Base-by-base conservation (phyloP, 1,140 invertebrate species). In the Drosophila grimshawi region DNA sequence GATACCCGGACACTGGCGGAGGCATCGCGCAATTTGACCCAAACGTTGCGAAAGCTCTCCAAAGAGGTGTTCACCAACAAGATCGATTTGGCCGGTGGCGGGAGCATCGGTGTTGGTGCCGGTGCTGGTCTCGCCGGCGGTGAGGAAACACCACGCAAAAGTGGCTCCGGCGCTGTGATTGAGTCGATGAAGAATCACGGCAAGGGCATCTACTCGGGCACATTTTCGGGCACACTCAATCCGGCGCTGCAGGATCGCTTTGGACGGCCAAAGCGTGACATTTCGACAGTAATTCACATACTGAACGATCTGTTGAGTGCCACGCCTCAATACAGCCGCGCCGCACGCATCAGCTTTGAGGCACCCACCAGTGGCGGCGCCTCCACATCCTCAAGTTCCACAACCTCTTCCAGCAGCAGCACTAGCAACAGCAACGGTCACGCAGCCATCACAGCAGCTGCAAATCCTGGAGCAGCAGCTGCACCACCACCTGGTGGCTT, bases 261-360 rank as follows among this genome's bases (percentile, higher is more conserved):
- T 91, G 98, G 98, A 0, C 95, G 97, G 75, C 98, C 98, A 6
- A 97, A 97, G 81, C 94, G 97, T 11, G 97, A 98, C 93, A 98
- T 98, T 64, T 97, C 96, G 55, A 99, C 98, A 10, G 98, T 99
- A 59, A 97, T 98, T 65, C 97, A 98, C 92, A 98, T 99, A 92
- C 93, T 98, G 29, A 98, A 98, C 93, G 98, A 98, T 93, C 94
- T 99, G 72, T 93, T 99, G 29, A 98, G 97, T 92, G 97, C 97
- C 46, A 96, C 96, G 46, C 96, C 97, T 37, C 94, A 94, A n/a
- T 93, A 93, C 35, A 91, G 92, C 39, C 86, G 92, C 11, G 92
- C 91, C 10, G 92, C 93, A 27, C 81, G 93, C 62, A 93, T 93
- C n/a, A 93, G 92, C 57, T 93, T 93, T 57, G 93, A 93, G 78